These are phyloP conservation scores for Alviniconcha strummeri DNA, from an alignment of 2,888 invertebrate species.

Conservation along the genomic window DNA sequence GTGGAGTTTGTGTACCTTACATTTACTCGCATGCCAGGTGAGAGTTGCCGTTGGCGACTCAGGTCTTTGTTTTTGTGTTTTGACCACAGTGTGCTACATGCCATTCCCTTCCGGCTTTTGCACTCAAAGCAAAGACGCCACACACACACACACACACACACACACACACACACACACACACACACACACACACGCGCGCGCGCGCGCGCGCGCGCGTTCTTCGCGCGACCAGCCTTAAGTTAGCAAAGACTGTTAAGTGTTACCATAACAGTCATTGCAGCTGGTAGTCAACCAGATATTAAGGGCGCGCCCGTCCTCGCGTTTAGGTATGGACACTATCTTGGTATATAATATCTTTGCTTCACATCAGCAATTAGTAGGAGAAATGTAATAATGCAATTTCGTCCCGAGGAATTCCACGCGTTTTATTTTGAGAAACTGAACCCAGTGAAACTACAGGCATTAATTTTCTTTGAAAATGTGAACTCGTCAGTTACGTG, in stretches of 20 bases:
- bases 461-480: too few relatives aligned
- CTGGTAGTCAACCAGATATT: neutral
- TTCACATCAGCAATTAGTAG: neutral
- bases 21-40: neutral
- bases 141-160: conserved; percentile 1
- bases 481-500: too few relatives aligned
- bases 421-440: too few relatives aligned
- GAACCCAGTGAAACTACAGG: too few relatives aligned
- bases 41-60: too few relatives aligned
- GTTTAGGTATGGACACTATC: neutral
- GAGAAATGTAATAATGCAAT: too few relatives aligned
- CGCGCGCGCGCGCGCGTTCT: neutral
- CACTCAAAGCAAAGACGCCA: neutral
- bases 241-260: neutral
- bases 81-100: too few relatives aligned
- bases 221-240: neutral
- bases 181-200: neutral
- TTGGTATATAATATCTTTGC: neutral
- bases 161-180: neutral
- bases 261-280: neutral
- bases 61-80: too few relatives aligned
- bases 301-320: neutral
- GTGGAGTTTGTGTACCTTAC: neutral
- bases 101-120: neutral
- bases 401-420: too few relatives aligned